Evolutionary conservation across 2,888 invertebrate genomes (phyloP), one percentile per base, ranked within the genome.

Genomic region (Alcis repandata): DNA sequence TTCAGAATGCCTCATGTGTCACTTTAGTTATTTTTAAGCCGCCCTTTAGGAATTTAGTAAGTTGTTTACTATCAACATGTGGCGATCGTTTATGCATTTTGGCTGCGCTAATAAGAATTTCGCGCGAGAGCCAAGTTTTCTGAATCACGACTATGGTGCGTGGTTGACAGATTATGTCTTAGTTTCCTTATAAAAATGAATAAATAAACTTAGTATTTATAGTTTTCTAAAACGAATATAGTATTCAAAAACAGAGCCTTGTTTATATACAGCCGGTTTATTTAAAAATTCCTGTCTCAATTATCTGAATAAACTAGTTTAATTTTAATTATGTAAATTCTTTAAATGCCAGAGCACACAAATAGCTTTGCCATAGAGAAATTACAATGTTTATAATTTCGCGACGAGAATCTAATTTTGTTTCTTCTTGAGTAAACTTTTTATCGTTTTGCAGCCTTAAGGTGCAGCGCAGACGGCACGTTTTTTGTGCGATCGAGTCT

Each of bases 11-110:
- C n/a, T 13, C 32, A 10, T 41, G 20, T 36, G 20, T 33, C n/a
- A 32, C 9, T 43, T 45, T 36, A 20, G 19, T 19, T 43, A 33
- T 56, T 52, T 59, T 45, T 15, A 48, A n/a, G 56, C 43, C 33
- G 40, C 32, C 22, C 33, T 32, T 6, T 56, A 36, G 46, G 52
- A 52, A 58, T 54, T 54, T 52, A 36, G 43, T 53, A 59, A 22
- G 48, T 59, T 59, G 59, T 64, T 64, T 64, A 64, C 64, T 41
- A 48, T 49, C 53, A 56, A 49, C 54, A 64, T 59, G 64, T 59
- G 64, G 11, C 32, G 49, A n/a, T 56, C 19, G 19, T 48, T 36
- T 54, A 53, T 54, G 60, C 57, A 66, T 57, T 57, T 65, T 66
- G 65, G 60, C 65, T 57, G 40, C 60, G 38, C 11, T 52, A n/a